Conservation (phyloP, 1,140 invertebrate species). For the Penaeus vannamei region DNA sequence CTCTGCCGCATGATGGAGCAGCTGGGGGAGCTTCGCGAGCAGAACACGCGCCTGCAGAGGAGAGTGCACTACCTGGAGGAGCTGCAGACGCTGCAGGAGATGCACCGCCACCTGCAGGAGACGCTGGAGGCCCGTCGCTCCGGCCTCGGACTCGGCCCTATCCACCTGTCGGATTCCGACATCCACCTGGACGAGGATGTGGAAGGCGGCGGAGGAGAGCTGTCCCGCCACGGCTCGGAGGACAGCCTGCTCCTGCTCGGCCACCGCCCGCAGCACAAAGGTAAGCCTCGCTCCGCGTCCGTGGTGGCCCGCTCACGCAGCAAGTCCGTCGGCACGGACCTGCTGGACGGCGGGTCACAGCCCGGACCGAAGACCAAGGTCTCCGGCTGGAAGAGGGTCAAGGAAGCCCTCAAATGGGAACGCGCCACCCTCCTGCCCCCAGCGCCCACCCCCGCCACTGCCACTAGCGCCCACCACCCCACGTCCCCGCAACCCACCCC, state of each 20-base stretch:
- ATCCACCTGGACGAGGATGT: conserved; percentile 55
- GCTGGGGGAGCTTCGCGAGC: conserved; percentile 80
- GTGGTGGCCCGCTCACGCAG: conserved; percentile 70
- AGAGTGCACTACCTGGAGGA: conserved; percentile 82
- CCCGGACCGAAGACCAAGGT: conserved; percentile 73
- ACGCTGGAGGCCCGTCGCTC: conserved; percentile 68
- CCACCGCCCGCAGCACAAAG: conserved; percentile 47
- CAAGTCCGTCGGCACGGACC: conserved; percentile 73
- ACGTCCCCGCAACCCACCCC: conserved; percentile 49
- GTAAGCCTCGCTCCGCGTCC: conserved; percentile 50
- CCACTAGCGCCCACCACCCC: conserved; percentile 66
- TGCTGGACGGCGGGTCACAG: conserved; percentile 54
- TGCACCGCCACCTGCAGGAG: conserved; percentile 70
- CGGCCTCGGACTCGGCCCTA: conserved; percentile 45
- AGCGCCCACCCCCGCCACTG: conserved; percentile 69
- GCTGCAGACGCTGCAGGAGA: conserved; percentile 78
- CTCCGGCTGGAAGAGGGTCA: conserved; percentile 87
- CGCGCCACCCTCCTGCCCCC: conserved; percentile 54
- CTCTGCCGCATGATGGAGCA: conserved; percentile 83
- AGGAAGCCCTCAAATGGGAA: conserved; percentile 85
- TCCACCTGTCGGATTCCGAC: conserved; percentile 62
- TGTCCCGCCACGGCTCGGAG: conserved; percentile 60
- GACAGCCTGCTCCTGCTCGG: conserved; percentile 58
- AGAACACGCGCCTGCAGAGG: conserved; percentile 80
- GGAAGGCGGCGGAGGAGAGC: conserved; percentile 31